Conservation (phyloP, 2,888 invertebrate genomes). For the Melanostoma scalare region DNA sequence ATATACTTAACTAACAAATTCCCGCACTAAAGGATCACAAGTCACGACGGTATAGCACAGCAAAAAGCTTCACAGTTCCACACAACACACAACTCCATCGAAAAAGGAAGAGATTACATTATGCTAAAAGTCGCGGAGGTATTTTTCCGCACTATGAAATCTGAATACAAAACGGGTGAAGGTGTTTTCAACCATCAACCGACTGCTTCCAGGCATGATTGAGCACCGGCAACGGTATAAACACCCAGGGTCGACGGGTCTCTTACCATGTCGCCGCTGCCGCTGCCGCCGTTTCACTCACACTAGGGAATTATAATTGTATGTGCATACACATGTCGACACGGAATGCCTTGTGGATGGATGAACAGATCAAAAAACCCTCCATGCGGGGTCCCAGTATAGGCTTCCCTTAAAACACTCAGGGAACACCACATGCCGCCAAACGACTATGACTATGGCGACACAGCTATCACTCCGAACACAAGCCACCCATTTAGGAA, state of each 20-base stretch:
- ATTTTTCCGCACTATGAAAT: slow-evolving; percentile 74
- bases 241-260: slow-evolving; percentile 68
- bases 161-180: slow-evolving; percentile 73
- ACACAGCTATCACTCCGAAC: slow-evolving; percentile 56
- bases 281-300: slow-evolving; percentile 7
- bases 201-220: slow-evolving; percentile 74
- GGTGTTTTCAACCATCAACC: slow-evolving; percentile 74
- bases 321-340: slow-evolving; percentile 73
- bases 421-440: slow-evolving; percentile 70
- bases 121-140: slow-evolving; percentile 73
- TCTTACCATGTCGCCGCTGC: slow-evolving; percentile 45
- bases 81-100: slow-evolving; percentile 30
- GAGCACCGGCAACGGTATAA: slow-evolving; percentile 73
- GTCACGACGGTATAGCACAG: slow-evolving; percentile 20
- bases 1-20: slow-evolving; percentile 54
- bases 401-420: slow-evolving; percentile 69
- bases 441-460: slow-evolving; percentile 49
- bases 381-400: slow-evolving; percentile 23
- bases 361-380: slow-evolving; percentile 68
- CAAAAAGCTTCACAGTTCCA: slow-evolving; percentile 7
- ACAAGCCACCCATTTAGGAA: slow-evolving; percentile 49
- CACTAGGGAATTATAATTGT: slow-evolving; percentile 67
- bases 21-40: slow-evolving; percentile 55
- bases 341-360: slow-evolving; percentile 69
- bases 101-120: slow-evolving; percentile 73